Percentiles rank a stretch among this genome's conserved stretches.
Evolutionary conservation across 2,113 vertebrate genomes (phyloP).

Genomic region (Piliocolobus tephrosceles): DNA sequence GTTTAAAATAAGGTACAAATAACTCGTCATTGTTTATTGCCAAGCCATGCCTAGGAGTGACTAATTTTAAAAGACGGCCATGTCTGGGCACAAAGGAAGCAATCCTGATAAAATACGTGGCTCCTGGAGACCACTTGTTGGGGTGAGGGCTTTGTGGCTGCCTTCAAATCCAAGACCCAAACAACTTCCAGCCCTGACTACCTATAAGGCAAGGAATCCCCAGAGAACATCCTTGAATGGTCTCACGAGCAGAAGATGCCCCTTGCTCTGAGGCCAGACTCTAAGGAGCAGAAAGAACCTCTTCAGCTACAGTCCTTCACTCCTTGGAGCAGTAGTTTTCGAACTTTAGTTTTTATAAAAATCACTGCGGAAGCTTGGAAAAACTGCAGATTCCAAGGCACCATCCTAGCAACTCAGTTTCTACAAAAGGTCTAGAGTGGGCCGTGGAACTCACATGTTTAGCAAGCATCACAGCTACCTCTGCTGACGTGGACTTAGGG

Average conservation of each 20-base stretch:
- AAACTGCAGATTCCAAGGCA: neutral
- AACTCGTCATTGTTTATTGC: neutral
- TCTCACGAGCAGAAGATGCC: neutral
- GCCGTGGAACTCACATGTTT: neutral
- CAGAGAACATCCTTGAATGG: neutral
- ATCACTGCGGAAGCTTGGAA: neutral
- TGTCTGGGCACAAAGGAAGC: neutral
- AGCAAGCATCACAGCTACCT: neutral
- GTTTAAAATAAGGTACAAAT: neutral
- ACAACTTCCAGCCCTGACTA: neutral
- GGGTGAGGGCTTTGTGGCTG: neutral
- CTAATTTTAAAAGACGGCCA: neutral
- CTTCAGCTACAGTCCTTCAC: neutral
- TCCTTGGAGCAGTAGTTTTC: neutral
- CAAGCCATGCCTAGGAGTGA: neutral
- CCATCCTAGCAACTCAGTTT: neutral
- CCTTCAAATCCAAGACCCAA: neutral
- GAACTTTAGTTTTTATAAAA: neutral
- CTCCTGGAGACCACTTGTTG: neutral
- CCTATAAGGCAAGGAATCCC: neutral
- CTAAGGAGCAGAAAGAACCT: neutral
- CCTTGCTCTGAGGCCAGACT: neutral
- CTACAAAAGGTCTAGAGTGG: neutral
- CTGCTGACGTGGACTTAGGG: neutral
- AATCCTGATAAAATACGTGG: neutral